Evolutionary conservation across 1,140 invertebrate species (phyloP).

Genomic region (Harpegnathos saltator): DNA sequence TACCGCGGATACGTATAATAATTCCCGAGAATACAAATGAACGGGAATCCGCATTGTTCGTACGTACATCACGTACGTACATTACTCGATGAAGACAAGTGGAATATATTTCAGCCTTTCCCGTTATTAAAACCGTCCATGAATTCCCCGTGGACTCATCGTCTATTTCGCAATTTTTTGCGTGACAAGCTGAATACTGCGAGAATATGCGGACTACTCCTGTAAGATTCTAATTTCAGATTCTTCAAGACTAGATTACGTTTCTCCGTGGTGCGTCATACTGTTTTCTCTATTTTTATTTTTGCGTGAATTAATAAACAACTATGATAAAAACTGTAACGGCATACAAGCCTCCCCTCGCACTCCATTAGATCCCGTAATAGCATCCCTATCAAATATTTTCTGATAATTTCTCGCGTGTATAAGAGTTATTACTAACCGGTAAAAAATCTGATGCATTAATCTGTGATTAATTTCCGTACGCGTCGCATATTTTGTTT

Average conservation of each 20-base stretch:
- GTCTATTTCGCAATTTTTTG: constrained; percentile 9
- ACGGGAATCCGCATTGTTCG: not conserved
- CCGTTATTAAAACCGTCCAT: constrained; percentile 11
- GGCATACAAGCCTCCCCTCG: not conserved
- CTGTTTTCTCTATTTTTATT: not conserved
- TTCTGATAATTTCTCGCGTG: not conserved
- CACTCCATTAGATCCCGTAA: not conserved
- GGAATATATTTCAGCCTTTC: not conserved
- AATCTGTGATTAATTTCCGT: not conserved
- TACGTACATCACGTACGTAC: too few species aligned
- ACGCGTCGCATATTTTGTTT: not conserved
- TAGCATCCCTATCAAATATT: too few species aligned
- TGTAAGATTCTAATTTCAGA: constrained; percentile 24
- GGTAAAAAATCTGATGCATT: not conserved
- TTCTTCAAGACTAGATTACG: constrained; percentile 8
- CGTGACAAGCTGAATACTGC: not conserved
- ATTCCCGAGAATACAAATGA: not conserved
- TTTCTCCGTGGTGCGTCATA: not conserved
- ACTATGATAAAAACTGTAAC: not conserved
- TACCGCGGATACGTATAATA: too few species aligned
- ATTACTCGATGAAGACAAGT: not conserved
- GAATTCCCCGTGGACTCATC: constrained; percentile 5
- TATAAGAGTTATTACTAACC: not conserved
- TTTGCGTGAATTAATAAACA: too few species aligned
- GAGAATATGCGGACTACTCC: not conserved